Base-by-base conservation (phyloP, 1,140 invertebrate genomes). In the Sarcophaga bullata region DNA sequence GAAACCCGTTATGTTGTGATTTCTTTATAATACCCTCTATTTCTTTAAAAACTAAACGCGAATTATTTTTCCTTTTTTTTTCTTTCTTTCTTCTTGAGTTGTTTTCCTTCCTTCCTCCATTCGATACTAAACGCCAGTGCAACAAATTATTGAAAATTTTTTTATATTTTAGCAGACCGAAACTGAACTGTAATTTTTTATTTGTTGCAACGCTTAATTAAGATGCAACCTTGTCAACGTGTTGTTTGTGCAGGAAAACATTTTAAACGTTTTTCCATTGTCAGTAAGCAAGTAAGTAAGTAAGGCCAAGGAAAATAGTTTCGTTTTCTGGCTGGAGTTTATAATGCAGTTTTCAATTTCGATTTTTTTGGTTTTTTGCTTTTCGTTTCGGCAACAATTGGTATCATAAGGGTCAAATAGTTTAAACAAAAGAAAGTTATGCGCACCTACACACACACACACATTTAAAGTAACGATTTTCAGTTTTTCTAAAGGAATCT, bases 171-270 rank as follows among this genome's bases (percentile, higher is more conserved):
- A 1, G 25, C 25, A 37, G 25, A 37, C 25, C 25, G 4, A 37
- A 37, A 37, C n/a, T 37, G 25, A 37, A 37, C 25, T 2, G 25
- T 37, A 80, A 49, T 15, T 17, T 80, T 80, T 9, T 83, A 52
- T 72, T 52, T 83, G 58, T 72, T 52, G 49, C 82, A 75, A 46
- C 73, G 75, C 81, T 37, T 86, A 86, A 88, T 88, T 86, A 88
- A 87, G 86, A 87, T 87, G 86, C 85, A 86, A 84, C 83, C 82
- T 84, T 85, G 85, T 85, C 83, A 83, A 82, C 54, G 82, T 58
- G 25, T 37, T 37, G 25, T 83, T 82, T 85, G 62, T 25, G n/a
- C 8, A 19, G 25, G 17, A 68, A 68, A 68, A 68, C 17, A 19
- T 68, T 68, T 17, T 7, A 11, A 62, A 62, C 10, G 10, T 68